Evolutionary conservation across 2,888 invertebrate species (phyloP).

Genomic region (Sinodicranocentrus sp.): DNA sequence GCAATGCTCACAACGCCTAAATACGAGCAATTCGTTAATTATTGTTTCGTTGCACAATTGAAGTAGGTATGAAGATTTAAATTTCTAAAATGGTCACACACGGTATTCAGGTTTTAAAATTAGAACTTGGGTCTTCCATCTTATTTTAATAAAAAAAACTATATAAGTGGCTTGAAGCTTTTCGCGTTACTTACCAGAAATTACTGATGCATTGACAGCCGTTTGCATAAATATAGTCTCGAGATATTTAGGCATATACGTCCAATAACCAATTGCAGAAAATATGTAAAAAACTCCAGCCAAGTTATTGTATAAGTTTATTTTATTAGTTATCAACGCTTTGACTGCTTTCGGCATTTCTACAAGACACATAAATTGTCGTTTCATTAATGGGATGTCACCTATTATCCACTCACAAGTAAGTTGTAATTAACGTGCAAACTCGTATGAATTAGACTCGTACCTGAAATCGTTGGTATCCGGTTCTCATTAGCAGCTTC

Average conservation of each 20-base stretch:
- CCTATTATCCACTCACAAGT: too few relatives aligned
- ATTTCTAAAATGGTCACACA: too few relatives aligned
- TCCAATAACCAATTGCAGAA: conserved; percentile 80
- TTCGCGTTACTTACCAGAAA: conserved; percentile 81
- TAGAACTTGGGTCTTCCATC: too few relatives aligned
- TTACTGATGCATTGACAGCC: conserved; percentile 84
- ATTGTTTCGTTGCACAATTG: too few relatives aligned
- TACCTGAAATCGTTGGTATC: conserved; percentile 73
- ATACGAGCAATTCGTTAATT: too few relatives aligned
- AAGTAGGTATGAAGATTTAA: too few relatives aligned
- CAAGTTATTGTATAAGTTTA: conserved; percentile 84
- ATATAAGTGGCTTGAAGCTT: background rate
- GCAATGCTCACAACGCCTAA: conserved; percentile 79
- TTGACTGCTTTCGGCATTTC: conserved; percentile 82
- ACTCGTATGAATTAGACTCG: too few relatives aligned
- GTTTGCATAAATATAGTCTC: conserved; percentile 86
- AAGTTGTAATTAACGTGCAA: too few relatives aligned
- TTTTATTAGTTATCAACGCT: conserved; percentile 83
- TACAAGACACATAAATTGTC: conserved; percentile 70
- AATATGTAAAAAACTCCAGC: conserved; percentile 84
- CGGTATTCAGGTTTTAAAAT: too few relatives aligned
- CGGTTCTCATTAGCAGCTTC: conserved; percentile 64
- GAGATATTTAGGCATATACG: conserved; percentile 86
- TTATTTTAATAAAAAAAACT: too few relatives aligned
- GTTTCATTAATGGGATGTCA: too few relatives aligned